Evolutionary conservation across 2,113 vertebrate species (phyloP), one percentile per base, ranked within the genome.

Genomic region (Copsychus sechellarum): DNA sequence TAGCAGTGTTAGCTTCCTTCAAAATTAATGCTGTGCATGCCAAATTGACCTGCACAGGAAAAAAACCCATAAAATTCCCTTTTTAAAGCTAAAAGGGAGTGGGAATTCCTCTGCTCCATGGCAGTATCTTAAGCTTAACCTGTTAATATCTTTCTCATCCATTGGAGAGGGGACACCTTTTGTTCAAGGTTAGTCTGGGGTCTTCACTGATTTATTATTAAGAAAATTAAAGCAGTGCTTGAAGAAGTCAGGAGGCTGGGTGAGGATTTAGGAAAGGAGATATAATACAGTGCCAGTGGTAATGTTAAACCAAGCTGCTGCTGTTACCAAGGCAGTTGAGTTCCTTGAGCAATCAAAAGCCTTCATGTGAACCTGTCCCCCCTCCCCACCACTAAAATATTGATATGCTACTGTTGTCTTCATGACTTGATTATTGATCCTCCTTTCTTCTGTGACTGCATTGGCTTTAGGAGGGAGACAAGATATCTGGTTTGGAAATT

Each of bases 341-440:
- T 38, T 60, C 69, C 45, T 51, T 54, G n/a, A 82, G 45, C n/a
- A 70, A 42, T 16, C 34, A 36, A 38, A 90, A 65, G 29, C 29
- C 26, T 72, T 65, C n/a, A 20, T 21, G 29, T 82, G 21, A 80
- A 36, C 14, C 17, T 47, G 38, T 48, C 11, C 14, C 5, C 1
- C 0, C 12, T 73, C 9, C 28, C 12, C 14, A 6, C 14, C 1
- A 1, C 7, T 10, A 14, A 8, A 14, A 22, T 73, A 16, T 28
- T 2, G 1, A 16, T 40, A 26, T 18, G 7, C 5, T 40, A 31
- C 23, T 33, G 10, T 76, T 0, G 10, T 51, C 50, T 51, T 51
- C 20, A 9, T 16, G 29, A 38, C 23, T 73, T 56, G 54, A n/a
- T n/a, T 56, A 21, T 14, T 74, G 47, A 56, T 53, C 31, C 11